Percentiles rank a stretch among this genome's conserved stretches.
phyloP scores from a whole-genome alignment of 2,113 vertebrate genomes.

The Polypterus bichir region DNA sequence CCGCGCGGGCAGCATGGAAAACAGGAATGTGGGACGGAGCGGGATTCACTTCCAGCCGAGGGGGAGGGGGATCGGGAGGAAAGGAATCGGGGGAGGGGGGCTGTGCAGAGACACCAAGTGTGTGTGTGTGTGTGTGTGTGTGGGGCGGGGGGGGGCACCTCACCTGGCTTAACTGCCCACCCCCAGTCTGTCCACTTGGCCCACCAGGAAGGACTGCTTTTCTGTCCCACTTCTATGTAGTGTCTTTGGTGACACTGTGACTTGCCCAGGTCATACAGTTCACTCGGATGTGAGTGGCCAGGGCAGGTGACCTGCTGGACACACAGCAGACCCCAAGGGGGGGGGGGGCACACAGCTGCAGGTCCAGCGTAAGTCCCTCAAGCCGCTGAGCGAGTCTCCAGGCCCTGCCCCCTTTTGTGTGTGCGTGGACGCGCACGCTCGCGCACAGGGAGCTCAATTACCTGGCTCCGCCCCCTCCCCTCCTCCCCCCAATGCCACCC shows the following conservation, averaged over 20 bases:
- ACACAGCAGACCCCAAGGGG: neutral
- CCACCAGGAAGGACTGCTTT: too few relatives aligned
- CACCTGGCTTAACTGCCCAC: constrained; percentile 12
- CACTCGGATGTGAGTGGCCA: too few relatives aligned
- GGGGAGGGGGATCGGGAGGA: constrained; percentile 15
- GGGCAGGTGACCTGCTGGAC: neutral
- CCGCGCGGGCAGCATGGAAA: constrained; percentile 21
- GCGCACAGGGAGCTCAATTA: constrained; percentile 15
- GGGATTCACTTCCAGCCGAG: constrained; percentile 19
- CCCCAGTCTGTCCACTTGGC: constrained; percentile 2
- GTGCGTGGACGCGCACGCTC: constrained; percentile 12
- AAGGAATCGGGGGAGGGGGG: neutral
- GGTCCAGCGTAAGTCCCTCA: constrained; percentile 7
- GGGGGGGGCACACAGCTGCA: constrained; percentile 4
- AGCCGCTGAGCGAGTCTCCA: constrained; percentile 2
- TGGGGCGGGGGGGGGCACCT: constrained; percentile 2
- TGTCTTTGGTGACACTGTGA: too few relatives aligned
- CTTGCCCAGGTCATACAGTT: too few relatives aligned
- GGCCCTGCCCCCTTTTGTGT: constrained; percentile 13
- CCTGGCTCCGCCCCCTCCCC: constrained; percentile 23
- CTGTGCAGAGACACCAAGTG: constrained; percentile 13
- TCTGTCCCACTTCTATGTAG: too few relatives aligned
- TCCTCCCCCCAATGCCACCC: constrained; percentile 52
- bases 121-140: constrained; percentile 36
- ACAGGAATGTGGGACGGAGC: constrained; percentile 22